phyloP scores from a whole-genome alignment of 2,888 invertebrate genomes.

The Vesta saturnalis region DNA sequence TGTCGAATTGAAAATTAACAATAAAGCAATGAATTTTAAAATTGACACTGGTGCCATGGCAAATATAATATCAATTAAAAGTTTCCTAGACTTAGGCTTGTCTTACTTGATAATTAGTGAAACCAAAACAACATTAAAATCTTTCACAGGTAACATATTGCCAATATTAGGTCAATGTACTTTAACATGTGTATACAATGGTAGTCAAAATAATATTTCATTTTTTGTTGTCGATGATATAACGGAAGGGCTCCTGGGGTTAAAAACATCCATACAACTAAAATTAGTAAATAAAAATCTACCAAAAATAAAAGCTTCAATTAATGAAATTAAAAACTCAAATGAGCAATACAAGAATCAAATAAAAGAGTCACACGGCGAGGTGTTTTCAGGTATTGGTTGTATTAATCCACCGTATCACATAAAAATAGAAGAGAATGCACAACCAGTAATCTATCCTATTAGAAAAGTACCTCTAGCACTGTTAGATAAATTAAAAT shows the following conservation, averaged over 20 bases:
- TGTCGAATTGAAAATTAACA: too few relatives aligned
- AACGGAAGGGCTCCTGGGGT: background rate
- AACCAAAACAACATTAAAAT: background rate
- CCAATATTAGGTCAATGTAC: background rate
- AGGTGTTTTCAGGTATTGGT: slow-evolving; percentile 34
- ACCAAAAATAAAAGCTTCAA: background rate
- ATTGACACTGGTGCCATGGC: too few relatives aligned
- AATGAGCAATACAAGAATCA: background rate
- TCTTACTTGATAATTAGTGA: background rate
- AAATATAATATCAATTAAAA: background rate
- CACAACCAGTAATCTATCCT: slow-evolving; percentile 20
- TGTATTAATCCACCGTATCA: slow-evolving; percentile 23
- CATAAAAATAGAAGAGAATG: slow-evolving; percentile 30
- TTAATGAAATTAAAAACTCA: background rate
- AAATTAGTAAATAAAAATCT: background rate
- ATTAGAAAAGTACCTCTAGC: slow-evolving; percentile 37
- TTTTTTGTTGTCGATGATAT: background rate
- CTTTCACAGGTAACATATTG: background rate
- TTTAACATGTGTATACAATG: background rate
- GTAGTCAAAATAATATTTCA: background rate
- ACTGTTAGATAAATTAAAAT: slow-evolving; percentile 31
- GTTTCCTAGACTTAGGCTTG: background rate
- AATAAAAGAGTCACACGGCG: background rate
- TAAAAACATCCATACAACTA: background rate
- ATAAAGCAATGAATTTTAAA: too few relatives aligned